These are phyloP conservation scores for Leucoraja ocellata DNA, from an alignment of 2,797 vertebrate species.

Conservation along the genomic window DNA sequence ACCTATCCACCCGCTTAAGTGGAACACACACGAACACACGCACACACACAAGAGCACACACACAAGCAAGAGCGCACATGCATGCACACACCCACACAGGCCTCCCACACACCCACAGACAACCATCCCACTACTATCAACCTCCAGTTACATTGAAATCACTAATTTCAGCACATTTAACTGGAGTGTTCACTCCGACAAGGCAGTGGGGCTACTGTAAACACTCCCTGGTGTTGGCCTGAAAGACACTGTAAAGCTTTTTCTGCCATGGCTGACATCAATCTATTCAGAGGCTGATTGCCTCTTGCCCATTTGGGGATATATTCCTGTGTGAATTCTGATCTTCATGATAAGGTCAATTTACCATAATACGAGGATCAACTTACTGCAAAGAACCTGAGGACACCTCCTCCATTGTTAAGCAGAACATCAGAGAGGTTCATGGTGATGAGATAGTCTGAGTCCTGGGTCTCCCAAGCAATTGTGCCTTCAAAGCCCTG, in stretches of 20 bases:
- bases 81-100: background rate
- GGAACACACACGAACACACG: too few species aligned
- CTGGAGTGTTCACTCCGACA: background rate
- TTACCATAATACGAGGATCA: background rate
- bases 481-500: constrained; percentile 93
- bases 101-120: background rate
- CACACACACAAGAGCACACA: too few species aligned
- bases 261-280: background rate
- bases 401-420: constrained; percentile 80
- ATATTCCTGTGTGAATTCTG: background rate
- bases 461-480: constrained; percentile 85
- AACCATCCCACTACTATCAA: background rate
- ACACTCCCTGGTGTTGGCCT: too few species aligned
- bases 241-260: too few species aligned
- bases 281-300: background rate
- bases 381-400: constrained; percentile 78
- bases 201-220: too few species aligned
- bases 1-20: too few species aligned
- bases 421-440: constrained; percentile 72
- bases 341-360: background rate
- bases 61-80: too few species aligned
- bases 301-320: too few species aligned
- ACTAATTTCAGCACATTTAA: background rate
- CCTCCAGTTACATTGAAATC: background rate
- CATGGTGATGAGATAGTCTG: constrained; percentile 69